Base-by-base conservation (phyloP, 2,797 vertebrate species). In the Microtus agrestis region DNA sequence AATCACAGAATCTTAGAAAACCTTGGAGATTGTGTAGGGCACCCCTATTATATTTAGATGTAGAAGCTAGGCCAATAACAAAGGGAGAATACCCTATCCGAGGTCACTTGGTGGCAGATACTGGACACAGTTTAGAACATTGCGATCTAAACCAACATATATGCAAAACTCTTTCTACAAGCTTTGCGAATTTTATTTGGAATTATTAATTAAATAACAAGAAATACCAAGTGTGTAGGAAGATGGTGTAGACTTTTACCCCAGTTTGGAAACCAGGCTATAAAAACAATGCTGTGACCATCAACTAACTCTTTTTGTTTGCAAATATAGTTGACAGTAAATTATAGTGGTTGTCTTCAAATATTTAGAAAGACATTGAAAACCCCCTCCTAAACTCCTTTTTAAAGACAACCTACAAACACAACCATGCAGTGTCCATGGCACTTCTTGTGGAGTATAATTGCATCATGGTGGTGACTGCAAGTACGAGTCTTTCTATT, bases 381-480 rank as follows among this genome's bases (percentile, higher is more conserved):
- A 97, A 96, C 48, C 89, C 43, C 94, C 94, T 86, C 93, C 96
- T 95, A 97, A 95, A 97, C 96, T 67, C 93, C 93, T 95, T 93
- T 77, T 19, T 0, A 97, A 96, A 95, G 97, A 94, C 54, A 67
- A 88, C 89, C 81, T 91, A 97, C 95, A 93, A 84, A 96, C 91
- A 91, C 77, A 54, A 92, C 79, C 96, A 96, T 34, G 5, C 54
- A 96, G 93, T 69, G 86, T 91, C 29, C 96, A 74, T 97, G 97
- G 98, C 97, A 98, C 87, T 95, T 95, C 95, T 94, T 96, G 97
- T 97, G 98, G 98, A 95, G 98, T 97, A 97, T 71, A 98, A 98
- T 96, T 98, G 93, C 91, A 97, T 86, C 95, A 96, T 40, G 93
- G 92, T 98, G 98, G 96, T 95, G 97, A 96, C 56, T 98, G 97